A percentile compares a stretch with the other conserved stretches of the same genome.
Conservation (phyloP, 1,140 invertebrate genomes). For the Neodiprion fabricii region DNA sequence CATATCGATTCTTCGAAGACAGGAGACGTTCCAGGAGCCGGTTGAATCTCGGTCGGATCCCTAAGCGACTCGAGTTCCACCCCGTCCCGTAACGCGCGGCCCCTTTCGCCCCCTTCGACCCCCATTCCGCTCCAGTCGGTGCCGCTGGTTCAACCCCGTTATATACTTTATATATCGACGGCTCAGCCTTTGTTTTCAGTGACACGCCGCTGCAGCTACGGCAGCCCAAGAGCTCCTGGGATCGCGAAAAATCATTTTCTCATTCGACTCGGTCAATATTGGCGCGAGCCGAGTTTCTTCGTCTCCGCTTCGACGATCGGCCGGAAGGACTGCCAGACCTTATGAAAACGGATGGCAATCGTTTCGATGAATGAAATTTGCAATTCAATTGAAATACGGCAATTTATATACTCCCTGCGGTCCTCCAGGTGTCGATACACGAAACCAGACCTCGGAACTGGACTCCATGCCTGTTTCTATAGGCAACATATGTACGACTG, state of each 20-base stretch:
- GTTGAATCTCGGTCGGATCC: constrained; percentile 6
- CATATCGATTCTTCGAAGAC: constrained; percentile 28
- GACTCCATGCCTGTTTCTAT: too few species aligned
- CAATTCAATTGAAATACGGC: constrained; percentile 12
- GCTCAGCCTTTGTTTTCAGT: constrained; percentile 14
- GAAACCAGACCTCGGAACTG: too few species aligned
- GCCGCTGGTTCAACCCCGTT: constrained; percentile 11
- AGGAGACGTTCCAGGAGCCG: constrained; percentile 12
- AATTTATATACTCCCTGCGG: constrained; percentile 11
- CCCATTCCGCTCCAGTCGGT: constrained; percentile 2
- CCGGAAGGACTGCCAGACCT: background rate
- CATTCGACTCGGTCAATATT: constrained; percentile 11
- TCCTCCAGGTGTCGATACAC: too few species aligned
- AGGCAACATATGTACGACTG: too few species aligned
- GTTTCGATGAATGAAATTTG: constrained; percentile 9
- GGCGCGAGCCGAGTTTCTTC: background rate
- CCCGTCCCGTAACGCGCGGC: background rate
- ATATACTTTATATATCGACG: constrained; percentile 13
- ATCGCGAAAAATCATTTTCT: constrained; percentile 19
- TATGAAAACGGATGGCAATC: constrained; percentile 10
- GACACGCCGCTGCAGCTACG: constrained; percentile 19
- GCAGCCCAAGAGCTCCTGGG: background rate
- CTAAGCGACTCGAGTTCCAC: background rate
- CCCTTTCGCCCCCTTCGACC: background rate
- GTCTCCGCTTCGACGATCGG: background rate